Evolutionary conservation across 2,888 invertebrate genomes (phyloP), one percentile per base, ranked within the genome.

Genomic region (Drosophila quinaria): DNA sequence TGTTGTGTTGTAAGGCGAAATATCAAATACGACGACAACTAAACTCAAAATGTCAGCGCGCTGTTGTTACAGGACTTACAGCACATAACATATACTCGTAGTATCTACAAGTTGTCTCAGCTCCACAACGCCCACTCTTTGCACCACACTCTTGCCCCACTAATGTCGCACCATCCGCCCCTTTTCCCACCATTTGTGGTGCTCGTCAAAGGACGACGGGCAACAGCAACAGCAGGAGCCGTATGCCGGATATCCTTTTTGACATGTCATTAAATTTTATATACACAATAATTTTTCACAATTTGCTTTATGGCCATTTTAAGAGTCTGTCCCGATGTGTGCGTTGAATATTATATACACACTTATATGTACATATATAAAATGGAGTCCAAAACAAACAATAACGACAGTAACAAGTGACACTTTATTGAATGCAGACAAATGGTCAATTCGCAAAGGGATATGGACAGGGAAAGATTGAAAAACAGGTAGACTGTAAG

Each of bases 181-280:
- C 13, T 3, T n/a, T 22, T 49, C 13, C 15, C 11, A 6, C 37
- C 22, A 47, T 19, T 81, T 87, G 81, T 75, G 70, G 59, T 62
- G 72, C 70, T 81, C 70, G 85, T 81, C 87, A 81, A 68, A 47
- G 70, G 62, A 13, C 61, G 62, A 31, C 50, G 65, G 42, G 42
- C 73, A 8, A 35, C 35, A 31, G 44, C 73, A 8, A 37, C 35
- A 37, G 41, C 73, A 69, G 58, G 52, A 65, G 58, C 81, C 77
- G 82, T 85, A 79, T 90, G 77, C 81, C 90, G 90, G 89, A 89
- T 90, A 88, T 89, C 89, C 89, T 88, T 87, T 89, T 90, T 90
- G 89, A 90, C 90, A 87, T 90, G 85, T 85, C 87, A 90, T 90
- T 88, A 84, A 84, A 86, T 84, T 88, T 87, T 87, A 87, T 87